Conservation (phyloP, 2,888 invertebrate species). For the Apotomis turbidana region DNA sequence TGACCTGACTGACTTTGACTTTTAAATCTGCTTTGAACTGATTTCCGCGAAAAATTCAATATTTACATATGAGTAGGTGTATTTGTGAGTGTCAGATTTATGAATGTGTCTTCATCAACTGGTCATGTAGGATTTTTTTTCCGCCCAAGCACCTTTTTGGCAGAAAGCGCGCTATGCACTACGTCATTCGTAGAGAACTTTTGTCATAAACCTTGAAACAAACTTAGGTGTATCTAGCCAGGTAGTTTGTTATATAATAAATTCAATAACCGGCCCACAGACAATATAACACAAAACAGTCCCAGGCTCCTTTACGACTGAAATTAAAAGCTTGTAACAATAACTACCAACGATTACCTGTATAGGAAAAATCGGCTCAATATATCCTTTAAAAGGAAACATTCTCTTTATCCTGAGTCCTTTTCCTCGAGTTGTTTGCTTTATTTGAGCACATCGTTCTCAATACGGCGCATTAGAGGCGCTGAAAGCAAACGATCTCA, state of each 20-base stretch:
- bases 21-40: not conserved
- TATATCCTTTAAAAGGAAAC: not conserved
- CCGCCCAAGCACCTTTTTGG: no score
- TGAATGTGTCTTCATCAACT: no score
- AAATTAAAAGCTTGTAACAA: no score
- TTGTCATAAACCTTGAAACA: no score
- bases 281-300: no score
- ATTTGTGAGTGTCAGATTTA: not conserved
- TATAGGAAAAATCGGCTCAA: not conserved
- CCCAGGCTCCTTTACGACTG: no score
- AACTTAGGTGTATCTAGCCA: no score
- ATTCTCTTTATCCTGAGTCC: constrained; percentile 6
- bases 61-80: not conserved
- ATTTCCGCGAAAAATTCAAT: not conserved
- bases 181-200: no score
- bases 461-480: constrained; percentile 27
- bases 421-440: constrained; percentile 12
- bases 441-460: constrained; percentile 23
- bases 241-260: no score
- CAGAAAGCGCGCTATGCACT: no score
- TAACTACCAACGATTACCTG: not conserved
- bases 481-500: constrained; percentile 33
- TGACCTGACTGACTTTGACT: constrained; percentile 7
- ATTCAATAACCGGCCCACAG: no score
- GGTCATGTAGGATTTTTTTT: no score